Percentiles rank a stretch among this genome's conserved stretches.
These are phyloP conservation scores for Selene dorsalis DNA, from an alignment of 2,797 vertebrate species.

Conservation along the genomic window DNA sequence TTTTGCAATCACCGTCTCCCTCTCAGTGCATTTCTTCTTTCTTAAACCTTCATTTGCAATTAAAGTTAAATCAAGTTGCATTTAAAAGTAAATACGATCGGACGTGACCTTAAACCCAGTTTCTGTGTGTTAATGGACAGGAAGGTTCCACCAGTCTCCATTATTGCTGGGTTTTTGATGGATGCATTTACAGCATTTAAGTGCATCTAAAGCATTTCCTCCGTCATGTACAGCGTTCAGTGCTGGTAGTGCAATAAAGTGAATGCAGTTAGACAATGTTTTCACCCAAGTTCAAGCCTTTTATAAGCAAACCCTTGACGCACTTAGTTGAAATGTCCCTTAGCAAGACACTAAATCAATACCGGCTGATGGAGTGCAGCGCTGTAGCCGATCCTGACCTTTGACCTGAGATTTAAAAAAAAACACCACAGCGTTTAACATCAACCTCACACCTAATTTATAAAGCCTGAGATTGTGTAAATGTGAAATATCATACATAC, in stretches of 20 bases:
- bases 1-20: neutral
- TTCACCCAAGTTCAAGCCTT: neutral
- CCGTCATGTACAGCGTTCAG: neutral
- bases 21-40: neutral
- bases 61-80: neutral
- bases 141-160: neutral
- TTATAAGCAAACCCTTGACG: neutral
- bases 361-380: neutral
- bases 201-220: neutral
- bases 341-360: neutral
- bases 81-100: neutral
- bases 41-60: neutral
- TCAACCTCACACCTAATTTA: neutral
- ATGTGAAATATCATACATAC: neutral
- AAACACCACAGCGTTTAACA: neutral
- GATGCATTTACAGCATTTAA: neutral
- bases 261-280: neutral
- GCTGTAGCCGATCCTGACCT: constrained; percentile 1
- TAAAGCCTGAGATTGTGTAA: neutral
- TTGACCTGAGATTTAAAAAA: neutral
- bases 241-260: neutral
- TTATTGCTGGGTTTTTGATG: neutral
- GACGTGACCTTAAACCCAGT: neutral
- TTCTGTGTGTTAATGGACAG: neutral
- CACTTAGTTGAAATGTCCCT: neutral